Evolutionary conservation across 2,113 vertebrate species (phyloP), one percentile per base, ranked within the genome.

Genomic region (Anhinga rufa): DNA sequence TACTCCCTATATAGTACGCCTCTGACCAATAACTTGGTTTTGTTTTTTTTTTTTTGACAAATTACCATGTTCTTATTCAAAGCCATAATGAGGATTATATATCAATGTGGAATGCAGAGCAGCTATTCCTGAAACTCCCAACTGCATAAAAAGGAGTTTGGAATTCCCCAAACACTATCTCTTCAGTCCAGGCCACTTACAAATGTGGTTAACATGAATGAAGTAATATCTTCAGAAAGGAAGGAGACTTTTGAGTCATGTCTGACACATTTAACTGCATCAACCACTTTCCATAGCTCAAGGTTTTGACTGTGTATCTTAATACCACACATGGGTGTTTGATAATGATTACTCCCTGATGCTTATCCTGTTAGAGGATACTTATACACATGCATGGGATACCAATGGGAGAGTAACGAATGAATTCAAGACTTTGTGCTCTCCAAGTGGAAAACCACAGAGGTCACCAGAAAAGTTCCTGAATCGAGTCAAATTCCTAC

Each of bases 251-350:
- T 94, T 97, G 97, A 98, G 96, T 98, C 97, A 98, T 68, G 94
- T 97, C 97, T 98, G 95, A 97, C 97, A 98, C 96, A 98, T 97
- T 97, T 97, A 97, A 96, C 89, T 95, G 71, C 90, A 94, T 76
- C 78, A 68, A 93, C 77, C 86, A 68, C 85, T 95, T 97, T 94
- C 93, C 88, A 78, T 57, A 92, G 90, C 94, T 89, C 81, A 78
- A 77, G 74, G 42, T 88, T 97, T 95, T 77, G 68, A 93, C 88
- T 90, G 61, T 77, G 80, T 95, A 58, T 86, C 88, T 86, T 87
- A 93, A 88, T 84, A 88, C 72, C 64, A 71, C 29, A 52, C 75
- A 89, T 42, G 87, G 75, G 19, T 92, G 83, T 76, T 91, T 87
- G 87, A 89, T 88, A 91, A 86, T 97, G 93, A 96, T 97, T 86